These are phyloP conservation scores for Melanerpes formicivorus DNA, from an alignment of 2,113 vertebrate genomes.

Conservation along the genomic window DNA sequence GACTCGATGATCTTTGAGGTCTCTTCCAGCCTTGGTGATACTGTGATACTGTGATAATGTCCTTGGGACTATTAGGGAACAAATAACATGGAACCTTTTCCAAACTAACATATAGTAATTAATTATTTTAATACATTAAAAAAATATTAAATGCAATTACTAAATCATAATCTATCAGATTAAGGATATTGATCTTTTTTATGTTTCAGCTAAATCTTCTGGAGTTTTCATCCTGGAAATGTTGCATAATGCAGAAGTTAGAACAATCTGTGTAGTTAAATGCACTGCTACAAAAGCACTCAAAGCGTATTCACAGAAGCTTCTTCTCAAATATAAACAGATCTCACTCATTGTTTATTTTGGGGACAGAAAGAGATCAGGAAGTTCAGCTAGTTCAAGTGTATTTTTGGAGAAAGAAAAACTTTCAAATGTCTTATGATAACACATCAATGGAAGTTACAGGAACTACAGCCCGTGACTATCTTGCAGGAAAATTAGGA, in stretches of 20 bases:
- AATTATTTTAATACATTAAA: background rate
- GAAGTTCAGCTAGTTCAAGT: constrained; percentile 39
- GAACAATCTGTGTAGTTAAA: background rate
- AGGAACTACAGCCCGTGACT: background rate
- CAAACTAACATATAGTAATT: constrained; percentile 20
- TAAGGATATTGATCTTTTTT: background rate
- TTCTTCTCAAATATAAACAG: constrained; percentile 3
- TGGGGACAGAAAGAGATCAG: constrained; percentile 48
- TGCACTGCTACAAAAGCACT: background rate
- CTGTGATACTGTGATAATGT: too few species aligned
- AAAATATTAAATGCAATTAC: background rate
- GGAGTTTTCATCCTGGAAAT: background rate
- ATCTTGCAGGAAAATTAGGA: background rate
- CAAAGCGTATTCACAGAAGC: background rate
- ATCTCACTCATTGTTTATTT: background rate
- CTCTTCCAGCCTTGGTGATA: too few species aligned
- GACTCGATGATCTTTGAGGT: too few species aligned
- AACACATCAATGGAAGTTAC: background rate
- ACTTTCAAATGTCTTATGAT: background rate
- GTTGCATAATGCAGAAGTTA: background rate
- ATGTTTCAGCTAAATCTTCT: background rate
- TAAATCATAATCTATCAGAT: background rate
- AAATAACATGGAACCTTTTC: constrained; percentile 31
- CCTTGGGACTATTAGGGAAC: background rate
- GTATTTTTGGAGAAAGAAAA: constrained; percentile 19